Percentiles rank a stretch among this genome's conserved stretches.
Evolutionary conservation across 2,113 vertebrate species (phyloP).

Genomic region (Pelusios castaneus): DNA sequence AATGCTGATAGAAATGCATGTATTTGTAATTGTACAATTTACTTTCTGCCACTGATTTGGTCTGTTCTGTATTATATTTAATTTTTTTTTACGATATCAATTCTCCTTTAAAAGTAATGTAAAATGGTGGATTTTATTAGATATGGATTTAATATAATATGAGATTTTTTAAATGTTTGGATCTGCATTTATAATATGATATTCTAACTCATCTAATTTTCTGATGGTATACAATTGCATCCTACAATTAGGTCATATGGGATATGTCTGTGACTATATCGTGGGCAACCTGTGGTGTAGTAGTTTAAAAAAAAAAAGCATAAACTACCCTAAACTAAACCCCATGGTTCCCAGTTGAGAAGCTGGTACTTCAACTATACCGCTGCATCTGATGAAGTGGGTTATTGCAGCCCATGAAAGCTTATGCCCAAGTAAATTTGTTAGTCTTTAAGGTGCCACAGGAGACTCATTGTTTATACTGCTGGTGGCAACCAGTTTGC

Average conservation of each 20-base stretch:
- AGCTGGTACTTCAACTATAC: too few species aligned
- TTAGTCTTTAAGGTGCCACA: too few species aligned
- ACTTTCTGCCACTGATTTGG: neutral
- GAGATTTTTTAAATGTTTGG: neutral
- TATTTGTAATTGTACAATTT: neutral
- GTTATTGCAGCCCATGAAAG: too few species aligned
- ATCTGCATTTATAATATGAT: neutral
- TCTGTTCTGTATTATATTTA: neutral
- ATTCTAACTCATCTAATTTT: neutral
- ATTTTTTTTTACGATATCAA: neutral
- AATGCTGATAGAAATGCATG: neutral
- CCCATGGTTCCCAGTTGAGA: too few species aligned
- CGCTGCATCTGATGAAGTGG: too few species aligned
- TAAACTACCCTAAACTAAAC: too few species aligned
- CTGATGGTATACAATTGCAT: neutral
- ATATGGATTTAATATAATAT: neutral
- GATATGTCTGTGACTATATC: fast-evolving
- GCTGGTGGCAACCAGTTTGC: neutral
- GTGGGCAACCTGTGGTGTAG: too few species aligned
- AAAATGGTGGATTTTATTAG: neutral
- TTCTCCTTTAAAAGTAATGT: neutral
- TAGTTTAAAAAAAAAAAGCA: too few species aligned
- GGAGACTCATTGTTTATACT: too few species aligned
- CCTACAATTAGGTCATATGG: fast-evolving
- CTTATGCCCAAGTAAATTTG: too few species aligned